A percentile compares a stretch with the other conserved stretches of the same genome.
phyloP scores from a whole-genome alignment of 2,113 vertebrate species.

The Leucopsar rothschildi region DNA sequence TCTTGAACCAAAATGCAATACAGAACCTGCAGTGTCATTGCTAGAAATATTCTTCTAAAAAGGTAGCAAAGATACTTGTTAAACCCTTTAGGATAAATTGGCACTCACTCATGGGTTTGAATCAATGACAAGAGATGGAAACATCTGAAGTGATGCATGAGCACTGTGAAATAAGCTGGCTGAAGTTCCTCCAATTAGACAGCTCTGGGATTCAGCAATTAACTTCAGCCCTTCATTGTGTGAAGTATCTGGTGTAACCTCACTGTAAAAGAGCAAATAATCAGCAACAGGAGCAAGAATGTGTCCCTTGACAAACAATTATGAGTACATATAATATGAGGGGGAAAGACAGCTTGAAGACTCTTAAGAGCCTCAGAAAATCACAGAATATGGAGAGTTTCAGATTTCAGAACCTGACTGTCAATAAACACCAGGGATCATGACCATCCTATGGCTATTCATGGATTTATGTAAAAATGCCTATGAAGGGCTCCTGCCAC shows the following conservation, averaged over 20 bases:
- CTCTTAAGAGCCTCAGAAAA: background rate
- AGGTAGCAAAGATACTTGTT: background rate
- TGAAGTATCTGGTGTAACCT: background rate
- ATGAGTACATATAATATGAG: background rate
- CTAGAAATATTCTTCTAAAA: background rate
- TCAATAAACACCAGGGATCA: background rate
- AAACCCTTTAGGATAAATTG: background rate
- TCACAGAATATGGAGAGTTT: background rate
- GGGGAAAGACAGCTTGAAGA: background rate
- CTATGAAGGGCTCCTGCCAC: background rate
- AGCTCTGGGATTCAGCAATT: background rate
- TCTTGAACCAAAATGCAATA: background rate
- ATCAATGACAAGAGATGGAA: background rate
- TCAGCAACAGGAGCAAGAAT: background rate
- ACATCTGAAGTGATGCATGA: background rate
- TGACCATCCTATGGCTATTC: background rate
- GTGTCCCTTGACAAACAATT: background rate
- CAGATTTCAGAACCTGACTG: background rate
- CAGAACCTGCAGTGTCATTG: background rate
- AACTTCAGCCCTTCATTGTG: background rate
- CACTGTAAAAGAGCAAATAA: background rate
- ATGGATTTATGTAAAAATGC: background rate
- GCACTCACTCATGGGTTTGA: background rate
- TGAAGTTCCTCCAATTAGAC: background rate
- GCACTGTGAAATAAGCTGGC: background rate